These are phyloP conservation scores for human (Homo sapiens) DNA, from an alignment of 2,113 vertebrate species.

Conservation along the genomic window GRCh38 chr19:56145501-56146000, in stretches of 20 bases:
- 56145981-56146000: neutral
- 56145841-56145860: rapidly evolving
- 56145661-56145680: neutral
- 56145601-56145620: neutral
- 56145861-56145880: neutral
- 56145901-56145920: neutral
- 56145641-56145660: neutral
- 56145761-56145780: rapidly evolving
- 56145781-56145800: rapidly evolving
- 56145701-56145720: neutral
- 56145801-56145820: neutral
- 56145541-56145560: too few relatives aligned
- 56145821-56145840: neutral
- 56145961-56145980: too few relatives aligned
- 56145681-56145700: neutral
- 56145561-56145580: too few relatives aligned
- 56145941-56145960: neutral
- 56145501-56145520: too few relatives aligned
- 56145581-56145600: too few relatives aligned
- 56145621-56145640: neutral
- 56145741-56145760: neutral
- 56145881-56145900: neutral
- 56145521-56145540: too few relatives aligned
- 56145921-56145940: neutral
- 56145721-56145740: neutral